These are phyloP conservation scores for Cephalopterus ornatus DNA, from an alignment of 2,113 vertebrate species.

Conservation along the genomic window DNA sequence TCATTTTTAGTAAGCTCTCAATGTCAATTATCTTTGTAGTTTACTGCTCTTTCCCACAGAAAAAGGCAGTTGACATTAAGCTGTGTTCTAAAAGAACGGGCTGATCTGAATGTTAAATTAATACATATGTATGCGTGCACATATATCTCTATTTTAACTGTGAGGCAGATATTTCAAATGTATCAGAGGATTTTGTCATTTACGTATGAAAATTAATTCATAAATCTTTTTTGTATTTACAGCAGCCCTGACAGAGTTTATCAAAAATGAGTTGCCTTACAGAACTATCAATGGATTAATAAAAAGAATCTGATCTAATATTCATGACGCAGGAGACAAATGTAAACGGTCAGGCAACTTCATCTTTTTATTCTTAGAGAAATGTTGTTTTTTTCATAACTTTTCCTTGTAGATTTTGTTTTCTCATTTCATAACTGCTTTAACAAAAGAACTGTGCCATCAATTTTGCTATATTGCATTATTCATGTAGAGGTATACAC, in stretches of 20 bases:
- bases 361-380: constrained; percentile 55
- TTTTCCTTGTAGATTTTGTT: constrained; percentile 68
- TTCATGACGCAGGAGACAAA: constrained; percentile 57
- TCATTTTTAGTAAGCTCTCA: background rate
- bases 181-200: constrained; percentile 63
- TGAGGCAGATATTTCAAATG: constrained; percentile 32
- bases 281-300: constrained; percentile 53
- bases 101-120: constrained; percentile 37
- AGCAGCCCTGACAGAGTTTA: constrained; percentile 56
- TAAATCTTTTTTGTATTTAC: constrained; percentile 72
- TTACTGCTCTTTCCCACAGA: constrained; percentile 20
- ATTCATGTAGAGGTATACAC: constrained; percentile 52
- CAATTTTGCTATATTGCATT: constrained; percentile 65
- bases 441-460: constrained; percentile 62
- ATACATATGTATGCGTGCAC: background rate
- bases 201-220: constrained; percentile 73
- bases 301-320: constrained; percentile 66
- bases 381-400: constrained; percentile 49
- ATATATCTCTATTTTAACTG: constrained; percentile 49
- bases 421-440: constrained; percentile 67
- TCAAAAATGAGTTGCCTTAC: constrained; percentile 51
- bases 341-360: constrained; percentile 56
- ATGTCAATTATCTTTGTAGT: constrained; percentile 29
- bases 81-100: constrained; percentile 8
- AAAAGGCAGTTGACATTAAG: constrained; percentile 31